Evolutionary conservation across 2,797 vertebrate genomes (phyloP).

Genomic region (Enteromius viviparus): DNA sequence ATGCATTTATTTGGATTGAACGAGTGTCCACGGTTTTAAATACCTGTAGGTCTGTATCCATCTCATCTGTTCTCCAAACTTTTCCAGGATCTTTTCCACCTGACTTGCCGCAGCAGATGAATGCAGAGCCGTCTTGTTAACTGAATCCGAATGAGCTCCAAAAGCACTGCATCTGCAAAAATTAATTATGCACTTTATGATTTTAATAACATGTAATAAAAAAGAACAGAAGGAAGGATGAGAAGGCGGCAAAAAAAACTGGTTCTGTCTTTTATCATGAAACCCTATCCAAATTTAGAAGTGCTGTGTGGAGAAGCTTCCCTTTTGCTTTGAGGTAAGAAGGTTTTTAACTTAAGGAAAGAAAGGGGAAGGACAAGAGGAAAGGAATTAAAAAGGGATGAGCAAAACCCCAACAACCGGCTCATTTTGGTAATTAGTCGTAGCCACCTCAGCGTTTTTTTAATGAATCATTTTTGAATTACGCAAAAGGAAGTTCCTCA

Average conservation of each 20-base stretch:
- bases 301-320: constrained; percentile 72
- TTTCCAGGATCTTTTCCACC: constrained; percentile 47
- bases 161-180: constrained; percentile 72
- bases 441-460: constrained; percentile 86
- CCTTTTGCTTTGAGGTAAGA: constrained; percentile 71
- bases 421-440: constrained; percentile 86
- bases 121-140: constrained; percentile 41
- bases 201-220: constrained; percentile 71
- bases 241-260: constrained; percentile 48
- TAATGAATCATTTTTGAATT: constrained; percentile 84
- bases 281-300: constrained; percentile 76
- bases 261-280: constrained; percentile 67
- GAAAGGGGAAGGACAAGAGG: constrained; percentile 54
- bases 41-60: neutral
- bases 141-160: constrained; percentile 54
- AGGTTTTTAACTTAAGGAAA: constrained; percentile 68
- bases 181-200: constrained; percentile 79
- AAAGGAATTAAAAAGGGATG: constrained; percentile 50
- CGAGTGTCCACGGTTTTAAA: neutral
- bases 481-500: constrained; percentile 70
- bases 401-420: constrained; percentile 67
- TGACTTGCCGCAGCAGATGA: constrained; percentile 34
- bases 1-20: neutral
- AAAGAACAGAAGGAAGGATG: constrained; percentile 66
- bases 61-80: constrained; percentile 39